Evolutionary conservation across 2,888 invertebrate species (phyloP).

Genomic region (Bombylius discolor): DNA sequence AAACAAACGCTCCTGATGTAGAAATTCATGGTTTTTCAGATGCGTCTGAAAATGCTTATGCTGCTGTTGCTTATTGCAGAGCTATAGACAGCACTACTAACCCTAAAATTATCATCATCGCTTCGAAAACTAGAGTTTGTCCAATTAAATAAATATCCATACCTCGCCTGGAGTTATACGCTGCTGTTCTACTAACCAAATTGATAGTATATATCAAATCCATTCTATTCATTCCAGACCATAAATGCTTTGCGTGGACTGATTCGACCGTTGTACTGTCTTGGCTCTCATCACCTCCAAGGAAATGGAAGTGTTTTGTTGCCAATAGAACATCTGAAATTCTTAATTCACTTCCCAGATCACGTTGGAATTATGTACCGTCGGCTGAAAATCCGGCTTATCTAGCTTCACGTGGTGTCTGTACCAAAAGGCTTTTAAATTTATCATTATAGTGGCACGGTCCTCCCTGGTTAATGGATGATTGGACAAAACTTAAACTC

Average conservation of each 20-base stretch:
- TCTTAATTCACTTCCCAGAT: slow-evolving; percentile 2
- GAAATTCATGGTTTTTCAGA: background rate
- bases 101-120: background rate
- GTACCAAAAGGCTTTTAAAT: slow-evolving; percentile 3
- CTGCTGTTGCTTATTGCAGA: background rate
- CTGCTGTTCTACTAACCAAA: slow-evolving; percentile 7
- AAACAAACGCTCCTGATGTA: background rate
- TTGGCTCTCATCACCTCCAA: slow-evolving; percentile 15
- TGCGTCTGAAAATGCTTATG: background rate
- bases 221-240: background rate
- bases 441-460: slow-evolving; percentile 13
- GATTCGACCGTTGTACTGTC: slow-evolving; percentile 14
- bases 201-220: background rate
- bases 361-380: slow-evolving; percentile 15
- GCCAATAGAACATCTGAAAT: slow-evolving; percentile 16
- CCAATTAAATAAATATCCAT: slow-evolving; percentile 9
- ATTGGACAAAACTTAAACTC: slow-evolving; percentile 1
- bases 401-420: slow-evolving; percentile 14
- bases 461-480: slow-evolving; percentile 8
- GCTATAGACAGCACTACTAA: background rate
- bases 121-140: slow-evolving; percentile 10
- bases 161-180: slow-evolving; percentile 13
- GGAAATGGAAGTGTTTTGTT: slow-evolving; percentile 18
- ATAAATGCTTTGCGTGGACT: slow-evolving; percentile 11
- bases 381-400: slow-evolving; percentile 17